These are phyloP conservation scores for Phaethornis superciliosus DNA, from an alignment of 2,113 vertebrate genomes.

Conservation along the genomic window DNA sequence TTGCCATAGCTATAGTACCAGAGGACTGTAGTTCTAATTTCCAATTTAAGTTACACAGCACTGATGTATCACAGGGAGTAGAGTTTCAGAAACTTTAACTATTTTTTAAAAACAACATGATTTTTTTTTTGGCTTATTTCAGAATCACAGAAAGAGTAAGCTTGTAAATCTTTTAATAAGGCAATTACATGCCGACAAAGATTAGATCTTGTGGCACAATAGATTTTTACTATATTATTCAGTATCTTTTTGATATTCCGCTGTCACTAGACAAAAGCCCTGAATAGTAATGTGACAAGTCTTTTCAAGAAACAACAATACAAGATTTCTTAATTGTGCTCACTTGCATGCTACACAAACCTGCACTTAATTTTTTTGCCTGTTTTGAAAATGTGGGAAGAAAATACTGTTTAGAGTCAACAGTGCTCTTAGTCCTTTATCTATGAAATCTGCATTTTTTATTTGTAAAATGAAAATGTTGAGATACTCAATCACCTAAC, in stretches of 20 bases:
- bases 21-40: slow-evolving; percentile 60
- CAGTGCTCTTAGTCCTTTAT: slow-evolving; percentile 59
- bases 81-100: slow-evolving; percentile 24
- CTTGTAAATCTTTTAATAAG: slow-evolving; percentile 81
- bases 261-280: slow-evolving; percentile 75
- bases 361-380: slow-evolving; percentile 71
- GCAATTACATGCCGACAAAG: slow-evolving; percentile 78
- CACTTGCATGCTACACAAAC: slow-evolving; percentile 70
- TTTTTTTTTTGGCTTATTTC: slow-evolving; percentile 67
- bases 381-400: slow-evolving; percentile 71
- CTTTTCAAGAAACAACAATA: slow-evolving; percentile 77
- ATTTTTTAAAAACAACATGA: slow-evolving; percentile 8
- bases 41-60: slow-evolving; percentile 70
- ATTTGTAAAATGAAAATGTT: slow-evolving; percentile 70
- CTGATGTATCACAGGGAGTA: slow-evolving; percentile 61
- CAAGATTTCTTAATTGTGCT: slow-evolving; percentile 75
- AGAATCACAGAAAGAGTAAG: slow-evolving; percentile 67
- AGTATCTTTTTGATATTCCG: slow-evolving; percentile 75
- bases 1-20: background rate
- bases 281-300: slow-evolving; percentile 79
- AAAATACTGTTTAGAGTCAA: slow-evolving; percentile 72
- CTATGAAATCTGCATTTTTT: slow-evolving; percentile 70
- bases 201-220: slow-evolving; percentile 78
- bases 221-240: slow-evolving; percentile 76
- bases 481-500: slow-evolving; percentile 68